Evolutionary conservation across 2,797 vertebrate species (phyloP).

Genomic region (Linurgus olivaceus): DNA sequence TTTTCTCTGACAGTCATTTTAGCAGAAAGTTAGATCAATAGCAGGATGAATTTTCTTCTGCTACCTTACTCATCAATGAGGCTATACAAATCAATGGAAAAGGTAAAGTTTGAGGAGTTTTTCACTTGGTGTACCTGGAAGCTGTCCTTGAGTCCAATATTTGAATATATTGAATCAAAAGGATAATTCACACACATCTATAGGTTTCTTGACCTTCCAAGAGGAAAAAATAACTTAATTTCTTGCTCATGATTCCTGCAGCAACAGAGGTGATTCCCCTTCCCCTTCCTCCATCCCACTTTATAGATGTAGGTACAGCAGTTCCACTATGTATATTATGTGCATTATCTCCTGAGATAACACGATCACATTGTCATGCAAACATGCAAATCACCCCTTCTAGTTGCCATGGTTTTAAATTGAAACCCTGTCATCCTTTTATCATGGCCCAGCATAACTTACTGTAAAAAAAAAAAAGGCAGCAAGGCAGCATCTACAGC

Average conservation of each 20-base stretch:
- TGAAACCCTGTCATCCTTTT: slow-evolving; percentile 37
- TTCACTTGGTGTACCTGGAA: neutral
- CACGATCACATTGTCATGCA: slow-evolving; percentile 48
- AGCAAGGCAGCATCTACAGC: neutral
- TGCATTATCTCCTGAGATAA: slow-evolving; percentile 45
- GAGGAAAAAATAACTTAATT: neutral
- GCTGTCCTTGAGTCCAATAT: neutral
- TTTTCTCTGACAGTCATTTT: neutral
- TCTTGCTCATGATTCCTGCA: neutral
- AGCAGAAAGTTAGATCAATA: neutral
- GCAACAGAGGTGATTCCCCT: neutral
- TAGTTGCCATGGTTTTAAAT: slow-evolving; percentile 62
- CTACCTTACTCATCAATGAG: neutral
- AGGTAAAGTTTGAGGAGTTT: neutral
- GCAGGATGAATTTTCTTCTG: neutral
- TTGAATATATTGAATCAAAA: neutral
- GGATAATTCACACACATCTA: neutral
- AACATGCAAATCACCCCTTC: slow-evolving; percentile 55
- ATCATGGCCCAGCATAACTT: slow-evolving; percentile 22
- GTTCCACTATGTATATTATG: neutral
- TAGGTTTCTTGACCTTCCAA: neutral
- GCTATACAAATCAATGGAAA: neutral
- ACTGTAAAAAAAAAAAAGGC: neutral
- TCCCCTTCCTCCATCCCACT: neutral
- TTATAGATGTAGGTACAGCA: neutral